A percentile compares a stretch with the other conserved stretches of the same genome.
These are phyloP conservation scores for Sus cebifrons DNA, from an alignment of 2,797 vertebrate species.

Conservation along the genomic window DNA sequence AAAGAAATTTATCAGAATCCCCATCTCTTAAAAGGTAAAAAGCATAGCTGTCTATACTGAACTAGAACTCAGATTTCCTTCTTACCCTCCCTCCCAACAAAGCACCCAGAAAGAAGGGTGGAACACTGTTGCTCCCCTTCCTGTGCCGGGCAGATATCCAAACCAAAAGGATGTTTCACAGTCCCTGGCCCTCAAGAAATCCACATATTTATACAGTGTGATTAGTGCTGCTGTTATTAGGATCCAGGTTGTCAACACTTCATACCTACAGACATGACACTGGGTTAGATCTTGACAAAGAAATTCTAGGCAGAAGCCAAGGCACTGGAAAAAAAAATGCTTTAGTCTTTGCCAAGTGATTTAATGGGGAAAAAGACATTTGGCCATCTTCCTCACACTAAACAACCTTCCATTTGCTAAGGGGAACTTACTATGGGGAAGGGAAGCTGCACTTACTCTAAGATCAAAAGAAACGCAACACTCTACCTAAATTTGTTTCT, in stretches of 20 bases:
- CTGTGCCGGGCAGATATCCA: neutral
- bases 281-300: neutral
- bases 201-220: neutral
- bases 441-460: neutral
- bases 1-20: neutral
- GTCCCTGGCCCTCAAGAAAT: constrained; percentile 19
- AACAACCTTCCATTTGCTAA: neutral
- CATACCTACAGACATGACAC: neutral
- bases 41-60: neutral
- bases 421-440: neutral
- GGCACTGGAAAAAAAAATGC: neutral
- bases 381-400: neutral
- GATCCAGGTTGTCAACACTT: neutral
- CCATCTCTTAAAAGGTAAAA: constrained; percentile 1
- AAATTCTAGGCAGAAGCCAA: constrained; percentile 22
- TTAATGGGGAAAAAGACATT: neutral
- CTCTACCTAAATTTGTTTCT: neutral
- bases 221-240: neutral
- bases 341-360: neutral
- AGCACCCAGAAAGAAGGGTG: neutral
- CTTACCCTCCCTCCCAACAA: neutral
- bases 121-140: neutral
- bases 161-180: neutral
- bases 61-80: neutral
- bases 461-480: neutral